phyloP scores from a whole-genome alignment of 2,113 vertebrate species.

The Stegostoma tigrinum region DNA sequence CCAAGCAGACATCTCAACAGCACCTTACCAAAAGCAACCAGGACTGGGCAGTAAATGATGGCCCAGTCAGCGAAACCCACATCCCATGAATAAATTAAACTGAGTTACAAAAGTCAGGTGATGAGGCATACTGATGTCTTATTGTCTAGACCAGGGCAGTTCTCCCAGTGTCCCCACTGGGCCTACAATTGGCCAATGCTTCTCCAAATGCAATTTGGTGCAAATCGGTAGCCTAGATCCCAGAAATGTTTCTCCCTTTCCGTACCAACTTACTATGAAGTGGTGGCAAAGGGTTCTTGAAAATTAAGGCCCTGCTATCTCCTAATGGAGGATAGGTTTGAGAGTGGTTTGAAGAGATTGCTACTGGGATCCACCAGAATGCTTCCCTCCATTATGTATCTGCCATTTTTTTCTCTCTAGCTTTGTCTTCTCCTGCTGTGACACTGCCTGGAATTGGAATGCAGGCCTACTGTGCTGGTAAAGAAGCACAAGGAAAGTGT shows the following conservation, averaged over 20 bases:
- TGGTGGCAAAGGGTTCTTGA: neutral
- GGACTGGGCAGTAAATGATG: no score
- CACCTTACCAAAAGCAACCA: no score
- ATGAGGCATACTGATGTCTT: neutral
- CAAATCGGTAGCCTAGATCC: neutral
- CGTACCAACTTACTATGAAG: neutral
- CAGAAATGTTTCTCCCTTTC: neutral
- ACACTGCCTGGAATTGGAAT: neutral
- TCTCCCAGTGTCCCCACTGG: neutral
- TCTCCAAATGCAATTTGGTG: neutral
- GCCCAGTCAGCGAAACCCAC: no score
- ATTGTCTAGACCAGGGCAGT: neutral
- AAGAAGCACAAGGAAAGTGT: neutral
- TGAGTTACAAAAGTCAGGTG: no score
- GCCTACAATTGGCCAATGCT: neutral
- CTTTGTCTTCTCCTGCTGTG: neutral
- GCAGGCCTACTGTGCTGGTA: neutral
- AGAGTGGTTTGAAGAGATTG: neutral
- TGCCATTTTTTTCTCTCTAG: neutral
- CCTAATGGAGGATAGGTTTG: neutral
- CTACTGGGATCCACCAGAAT: neutral
- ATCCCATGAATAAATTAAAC: no score
- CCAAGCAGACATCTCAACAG: no score
- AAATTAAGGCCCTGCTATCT: neutral
- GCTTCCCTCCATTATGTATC: neutral